Base-by-base conservation (phyloP, 1,140 invertebrate genomes). In the Drosophila orosa region DNA sequence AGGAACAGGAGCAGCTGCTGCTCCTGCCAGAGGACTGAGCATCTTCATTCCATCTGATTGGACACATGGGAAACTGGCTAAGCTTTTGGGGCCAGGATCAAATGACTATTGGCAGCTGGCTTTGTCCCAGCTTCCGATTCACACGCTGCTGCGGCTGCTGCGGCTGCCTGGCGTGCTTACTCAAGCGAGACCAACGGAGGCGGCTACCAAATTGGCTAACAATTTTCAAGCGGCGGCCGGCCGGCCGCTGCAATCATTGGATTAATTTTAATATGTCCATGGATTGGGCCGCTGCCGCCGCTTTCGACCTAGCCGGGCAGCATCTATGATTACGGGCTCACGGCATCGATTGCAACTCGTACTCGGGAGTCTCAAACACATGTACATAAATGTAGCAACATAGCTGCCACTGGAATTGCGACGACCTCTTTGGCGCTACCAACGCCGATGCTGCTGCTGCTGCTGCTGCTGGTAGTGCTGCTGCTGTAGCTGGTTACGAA, bases 191-290 rank as follows among this genome's bases (percentile, higher is more conserved):
- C 57, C 37, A 62, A 65, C 52, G 62, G 42, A 61, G 74, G 71
- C 54, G 52, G 44, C 75, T 56, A 68, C 74, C 75, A 79, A 86
- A 87, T 86, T 86, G 83, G 79, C 83, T 73, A 80, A 83, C 79
- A 79, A 83, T 83, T 81, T 80, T 75, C 69, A 80, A 84, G 81
- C 75, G 80, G 73, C 71, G 15, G 50, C 69, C 58, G 80, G 80
- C 66, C 71, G 15, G 50, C 69, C 58, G 80, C 58, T 84, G 84
- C 84, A 87, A 89, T 87, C 84, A 87, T 87, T 87, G 84, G 84
- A 89, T 89, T 89, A 84, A 89, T 89, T 89, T 89, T 89, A 89
- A 89, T 89, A 89, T 89, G 80, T 89, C 85, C 84, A 90, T 83
- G 80, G 85, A 80, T 56, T 79, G 59, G 71, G 80, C 68, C 37